phyloP scores from a whole-genome alignment of 1,140 invertebrate genomes.

The Pogonognathellus flavescens region DNA sequence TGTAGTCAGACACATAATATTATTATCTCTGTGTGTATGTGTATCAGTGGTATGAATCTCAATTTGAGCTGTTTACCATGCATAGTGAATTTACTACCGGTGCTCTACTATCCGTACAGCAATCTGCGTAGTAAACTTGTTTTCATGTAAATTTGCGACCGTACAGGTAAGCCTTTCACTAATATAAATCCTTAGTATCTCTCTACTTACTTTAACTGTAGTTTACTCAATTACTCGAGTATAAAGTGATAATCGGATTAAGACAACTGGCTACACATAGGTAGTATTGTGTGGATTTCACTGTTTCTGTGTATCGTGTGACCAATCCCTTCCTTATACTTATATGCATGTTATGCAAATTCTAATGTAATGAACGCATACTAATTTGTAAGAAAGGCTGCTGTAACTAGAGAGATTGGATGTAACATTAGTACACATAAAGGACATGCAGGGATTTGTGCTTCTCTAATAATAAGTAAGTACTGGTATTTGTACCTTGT shows the following conservation, averaged over 20 bases:
- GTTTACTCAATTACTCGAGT: not conserved
- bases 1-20: no score
- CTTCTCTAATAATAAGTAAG: no score
- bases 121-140: no score
- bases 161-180: no score
- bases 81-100: not conserved
- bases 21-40: no score
- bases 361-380: not conserved
- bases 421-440: not conserved
- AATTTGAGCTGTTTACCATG: conserved; percentile 16
- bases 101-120: not conserved
- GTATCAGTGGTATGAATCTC: not conserved
- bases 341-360: conserved; percentile 3
- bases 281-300: not conserved
- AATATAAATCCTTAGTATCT: no score
- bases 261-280: not conserved
- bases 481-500: no score
- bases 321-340: not conserved
- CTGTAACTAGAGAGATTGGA: not conserved
- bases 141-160: no score
- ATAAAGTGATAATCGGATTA: not conserved
- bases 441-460: no score
- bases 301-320: not conserved
- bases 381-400: not conserved
- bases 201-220: no score